A percentile compares a stretch with the other conserved stretches of the same genome.
Conservation (phyloP, 2,888 invertebrate genomes). For the Clivina fossor region DNA sequence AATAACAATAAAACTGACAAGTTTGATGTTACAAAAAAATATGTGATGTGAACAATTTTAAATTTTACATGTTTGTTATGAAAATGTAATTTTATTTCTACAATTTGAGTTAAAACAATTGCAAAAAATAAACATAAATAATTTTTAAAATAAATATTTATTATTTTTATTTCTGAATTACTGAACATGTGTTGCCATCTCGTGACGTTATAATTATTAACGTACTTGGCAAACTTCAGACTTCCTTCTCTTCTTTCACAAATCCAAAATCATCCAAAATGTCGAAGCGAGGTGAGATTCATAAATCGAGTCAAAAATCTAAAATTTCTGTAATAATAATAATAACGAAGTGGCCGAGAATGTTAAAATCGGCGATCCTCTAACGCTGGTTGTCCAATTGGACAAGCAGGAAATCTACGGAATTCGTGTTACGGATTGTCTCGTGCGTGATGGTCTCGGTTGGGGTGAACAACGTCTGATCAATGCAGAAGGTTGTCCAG, state of each 20-base stretch:
- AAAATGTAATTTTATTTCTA: too few relatives aligned
- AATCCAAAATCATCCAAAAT: slow-evolving; percentile 57
- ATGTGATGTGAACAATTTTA: too few relatives aligned
- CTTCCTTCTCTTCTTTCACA: slow-evolving; percentile 49
- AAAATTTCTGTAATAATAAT: too few relatives aligned
- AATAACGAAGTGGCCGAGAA: slow-evolving; percentile 80
- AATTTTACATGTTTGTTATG: too few relatives aligned
- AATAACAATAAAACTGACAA: too few relatives aligned
- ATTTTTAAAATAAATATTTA: too few relatives aligned
- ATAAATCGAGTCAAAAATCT: too few relatives aligned
- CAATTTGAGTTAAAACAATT: too few relatives aligned
- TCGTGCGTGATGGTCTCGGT: slow-evolving; percentile 86
- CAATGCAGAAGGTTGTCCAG: slow-evolving; percentile 82
- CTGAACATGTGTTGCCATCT: neutral
- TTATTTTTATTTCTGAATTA: too few relatives aligned
- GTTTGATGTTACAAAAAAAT: too few relatives aligned
- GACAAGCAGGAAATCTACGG: slow-evolving; percentile 65
- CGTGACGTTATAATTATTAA: too few relatives aligned
- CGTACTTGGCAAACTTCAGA: neutral
- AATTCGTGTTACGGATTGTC: slow-evolving; percentile 82
- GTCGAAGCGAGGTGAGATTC: slow-evolving; percentile 62
- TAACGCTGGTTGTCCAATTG: slow-evolving; percentile 77
- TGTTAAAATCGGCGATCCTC: slow-evolving; percentile 87
- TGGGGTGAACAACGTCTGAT: slow-evolving; percentile 91
- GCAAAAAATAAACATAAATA: too few relatives aligned